A percentile compares a stretch with the other conserved stretches of the same genome.
Evolutionary conservation across 2,797 vertebrate genomes (phyloP).

Genomic region (Babyrousa celebensis): DNA sequence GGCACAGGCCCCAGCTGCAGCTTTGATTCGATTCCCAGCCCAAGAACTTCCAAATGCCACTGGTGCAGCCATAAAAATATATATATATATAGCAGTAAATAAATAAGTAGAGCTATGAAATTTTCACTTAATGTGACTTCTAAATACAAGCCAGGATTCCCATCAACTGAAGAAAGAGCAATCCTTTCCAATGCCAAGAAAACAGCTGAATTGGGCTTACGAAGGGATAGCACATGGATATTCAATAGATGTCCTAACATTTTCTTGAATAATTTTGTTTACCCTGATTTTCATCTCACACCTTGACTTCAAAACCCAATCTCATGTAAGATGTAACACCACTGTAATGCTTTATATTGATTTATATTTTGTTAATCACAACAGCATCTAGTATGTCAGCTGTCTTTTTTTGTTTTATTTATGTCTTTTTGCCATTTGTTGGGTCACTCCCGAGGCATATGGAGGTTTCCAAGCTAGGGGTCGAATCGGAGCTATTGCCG

Average conservation of each 20-base stretch:
- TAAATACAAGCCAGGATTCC: background rate
- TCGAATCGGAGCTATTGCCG: too few relatives aligned
- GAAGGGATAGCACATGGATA: background rate
- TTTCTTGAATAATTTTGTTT: constrained; percentile 37
- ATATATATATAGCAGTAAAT: too few relatives aligned
- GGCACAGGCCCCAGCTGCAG: too few relatives aligned
- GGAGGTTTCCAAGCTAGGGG: too few relatives aligned
- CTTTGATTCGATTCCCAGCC: too few relatives aligned
- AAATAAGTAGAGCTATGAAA: background rate
- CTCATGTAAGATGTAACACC: background rate
- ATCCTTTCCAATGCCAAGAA: background rate
- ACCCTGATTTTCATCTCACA: constrained; percentile 8
- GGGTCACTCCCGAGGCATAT: too few relatives aligned
- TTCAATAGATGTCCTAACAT: background rate
- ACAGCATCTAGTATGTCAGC: background rate
- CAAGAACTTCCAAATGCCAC: too few relatives aligned
- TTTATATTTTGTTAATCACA: constrained; percentile 31
- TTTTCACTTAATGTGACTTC: constrained; percentile 1
- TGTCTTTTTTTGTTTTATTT: background rate
- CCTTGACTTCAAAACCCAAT: background rate
- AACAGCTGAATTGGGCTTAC: background rate
- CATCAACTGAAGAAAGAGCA: background rate
- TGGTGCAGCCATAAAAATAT: too few relatives aligned
- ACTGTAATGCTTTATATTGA: background rate
- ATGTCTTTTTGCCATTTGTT: too few relatives aligned